These are phyloP conservation scores for Glaucomys volans DNA, from an alignment of 2,113 vertebrate genomes.

Conservation along the genomic window DNA sequence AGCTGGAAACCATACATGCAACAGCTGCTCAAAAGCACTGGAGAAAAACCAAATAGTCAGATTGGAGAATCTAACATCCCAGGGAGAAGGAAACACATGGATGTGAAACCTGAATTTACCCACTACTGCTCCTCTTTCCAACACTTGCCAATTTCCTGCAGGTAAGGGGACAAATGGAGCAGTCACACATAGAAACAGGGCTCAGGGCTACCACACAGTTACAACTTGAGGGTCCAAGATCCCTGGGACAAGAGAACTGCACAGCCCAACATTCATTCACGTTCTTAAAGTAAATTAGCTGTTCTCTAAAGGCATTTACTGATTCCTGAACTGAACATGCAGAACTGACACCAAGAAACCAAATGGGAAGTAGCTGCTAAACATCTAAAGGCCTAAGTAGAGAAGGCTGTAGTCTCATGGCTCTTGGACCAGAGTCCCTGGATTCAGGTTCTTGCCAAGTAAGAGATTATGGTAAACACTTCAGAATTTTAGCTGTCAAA, in stretches of 20 bases:
- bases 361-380: neutral
- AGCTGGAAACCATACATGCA: neutral
- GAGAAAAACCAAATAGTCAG: neutral
- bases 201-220: neutral
- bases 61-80: neutral
- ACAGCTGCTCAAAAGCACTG: neutral
- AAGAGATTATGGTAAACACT: neutral
- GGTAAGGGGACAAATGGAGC: neutral
- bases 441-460: neutral
- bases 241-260: neutral
- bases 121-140: neutral
- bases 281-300: neutral
- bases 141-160: conserved; percentile 15
- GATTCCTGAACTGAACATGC: neutral
- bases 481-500: neutral
- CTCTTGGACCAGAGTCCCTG: neutral
- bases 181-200: neutral
- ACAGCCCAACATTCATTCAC: neutral
- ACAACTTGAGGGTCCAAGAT: neutral
- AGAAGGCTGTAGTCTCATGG: neutral
- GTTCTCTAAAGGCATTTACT: neutral
- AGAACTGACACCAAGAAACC: neutral
- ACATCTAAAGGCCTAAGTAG: neutral
- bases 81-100: neutral
- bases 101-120: neutral